Conservation (phyloP, 2,113 vertebrate genomes). For the Callocephalon fimbriatum region DNA sequence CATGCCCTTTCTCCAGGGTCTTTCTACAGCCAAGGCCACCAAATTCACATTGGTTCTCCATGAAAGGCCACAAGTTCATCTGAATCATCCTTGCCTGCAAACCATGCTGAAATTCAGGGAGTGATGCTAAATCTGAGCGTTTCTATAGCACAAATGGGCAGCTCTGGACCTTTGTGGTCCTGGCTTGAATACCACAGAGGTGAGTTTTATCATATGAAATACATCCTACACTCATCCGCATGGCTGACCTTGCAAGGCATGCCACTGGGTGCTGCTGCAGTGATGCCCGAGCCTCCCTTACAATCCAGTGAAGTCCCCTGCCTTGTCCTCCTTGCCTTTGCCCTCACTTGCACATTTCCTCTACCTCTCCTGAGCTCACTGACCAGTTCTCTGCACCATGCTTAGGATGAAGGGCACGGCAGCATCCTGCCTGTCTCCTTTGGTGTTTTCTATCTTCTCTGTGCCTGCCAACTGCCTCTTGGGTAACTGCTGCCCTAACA, state of each 20-base stretch:
- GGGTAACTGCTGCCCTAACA: not conserved
- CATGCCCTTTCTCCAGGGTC: not conserved
- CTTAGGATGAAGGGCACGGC: not conserved
- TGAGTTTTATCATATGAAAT: not conserved
- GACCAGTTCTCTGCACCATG: not conserved
- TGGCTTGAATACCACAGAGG: not conserved
- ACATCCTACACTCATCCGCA: not conserved
- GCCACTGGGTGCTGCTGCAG: not conserved
- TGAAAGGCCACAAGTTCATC: not conserved
- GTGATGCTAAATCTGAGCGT: not conserved
- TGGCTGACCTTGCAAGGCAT: not conserved
- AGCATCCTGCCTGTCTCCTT: not conserved
- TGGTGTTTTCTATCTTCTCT: not conserved
- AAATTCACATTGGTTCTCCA: not conserved
- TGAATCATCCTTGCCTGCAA: not conserved
- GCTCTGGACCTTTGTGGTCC: not conserved
- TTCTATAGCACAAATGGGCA: not conserved
- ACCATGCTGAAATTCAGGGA: accelerated
- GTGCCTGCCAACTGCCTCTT: not conserved
- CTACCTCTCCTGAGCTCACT: not conserved
- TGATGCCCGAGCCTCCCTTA: not conserved
- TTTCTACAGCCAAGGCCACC: not conserved
- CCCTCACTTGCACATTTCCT: not conserved
- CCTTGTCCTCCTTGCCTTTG: not conserved
- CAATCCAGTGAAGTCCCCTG: not conserved